phyloP scores from a whole-genome alignment of 2,888 invertebrate species.

The Serripes groenlandicus region DNA sequence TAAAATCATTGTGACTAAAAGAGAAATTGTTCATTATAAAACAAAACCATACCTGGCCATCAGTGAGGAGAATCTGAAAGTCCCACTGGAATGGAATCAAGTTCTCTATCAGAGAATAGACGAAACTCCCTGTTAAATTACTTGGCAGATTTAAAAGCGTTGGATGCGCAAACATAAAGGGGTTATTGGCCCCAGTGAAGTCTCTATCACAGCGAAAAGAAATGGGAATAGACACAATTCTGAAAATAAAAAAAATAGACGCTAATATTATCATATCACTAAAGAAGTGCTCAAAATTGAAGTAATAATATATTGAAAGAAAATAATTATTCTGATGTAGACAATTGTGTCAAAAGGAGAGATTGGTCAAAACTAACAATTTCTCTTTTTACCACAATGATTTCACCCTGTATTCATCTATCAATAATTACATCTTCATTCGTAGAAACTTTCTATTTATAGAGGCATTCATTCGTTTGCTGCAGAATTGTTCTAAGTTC shows the following conservation, averaged over 20 bases:
- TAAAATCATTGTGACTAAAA: background rate
- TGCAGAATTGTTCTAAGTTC: too few relatives aligned
- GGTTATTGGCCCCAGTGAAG: slow-evolving; percentile 67
- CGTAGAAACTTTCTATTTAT: too few relatives aligned
- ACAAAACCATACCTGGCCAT: slow-evolving; percentile 87
- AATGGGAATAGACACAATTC: slow-evolving; percentile 88
- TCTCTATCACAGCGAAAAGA: slow-evolving; percentile 88
- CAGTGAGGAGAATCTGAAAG: slow-evolving; percentile 88
- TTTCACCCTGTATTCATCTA: too few relatives aligned
- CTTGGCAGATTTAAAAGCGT: slow-evolving; percentile 88
- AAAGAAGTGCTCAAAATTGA: too few relatives aligned
- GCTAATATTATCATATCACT: background rate
- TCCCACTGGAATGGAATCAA: slow-evolving; percentile 87
- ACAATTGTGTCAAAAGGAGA: background rate
- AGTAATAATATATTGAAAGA: too few relatives aligned
- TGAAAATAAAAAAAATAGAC: slow-evolving; percentile 67
- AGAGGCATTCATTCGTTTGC: too few relatives aligned
- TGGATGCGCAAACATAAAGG: slow-evolving; percentile 88
- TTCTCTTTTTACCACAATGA: background rate
- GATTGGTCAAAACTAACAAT: background rate
- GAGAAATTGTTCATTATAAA: background rate
- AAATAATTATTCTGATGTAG: background rate
- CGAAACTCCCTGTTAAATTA: slow-evolving; percentile 87
- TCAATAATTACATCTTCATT: too few relatives aligned
- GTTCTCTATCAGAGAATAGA: slow-evolving; percentile 87